These are phyloP conservation scores for Cheilosia urbana DNA, from an alignment of 2,888 invertebrate genomes.

Conservation along the genomic window DNA sequence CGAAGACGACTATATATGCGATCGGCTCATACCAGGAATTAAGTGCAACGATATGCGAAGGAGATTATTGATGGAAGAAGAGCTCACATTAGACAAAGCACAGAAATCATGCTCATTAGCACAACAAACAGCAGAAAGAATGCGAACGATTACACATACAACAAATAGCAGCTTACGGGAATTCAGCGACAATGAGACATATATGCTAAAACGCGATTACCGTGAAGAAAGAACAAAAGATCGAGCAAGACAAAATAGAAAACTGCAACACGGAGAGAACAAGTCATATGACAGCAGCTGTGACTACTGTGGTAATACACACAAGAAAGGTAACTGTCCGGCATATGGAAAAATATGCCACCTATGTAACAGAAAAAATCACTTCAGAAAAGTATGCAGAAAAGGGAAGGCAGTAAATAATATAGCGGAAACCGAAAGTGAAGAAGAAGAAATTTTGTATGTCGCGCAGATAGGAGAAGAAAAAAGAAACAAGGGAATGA, in stretches of 20 bases:
- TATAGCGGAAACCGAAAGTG: slow-evolving; percentile 12
- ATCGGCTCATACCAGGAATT: slow-evolving; percentile 34
- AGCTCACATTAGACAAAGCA: background rate
- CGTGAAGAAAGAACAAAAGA: background rate
- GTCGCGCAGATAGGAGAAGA: slow-evolving; percentile 13
- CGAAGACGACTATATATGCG: slow-evolving; percentile 24
- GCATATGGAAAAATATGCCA: slow-evolving; percentile 4
- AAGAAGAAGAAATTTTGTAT: slow-evolving; percentile 19
- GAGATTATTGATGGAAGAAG: slow-evolving; percentile 17
- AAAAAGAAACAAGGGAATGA: slow-evolving; percentile 13
- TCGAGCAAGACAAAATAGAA: background rate
- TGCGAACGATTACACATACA: slow-evolving; percentile 17
- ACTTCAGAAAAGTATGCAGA: slow-evolving; percentile 33
- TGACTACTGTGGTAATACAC: slow-evolving; percentile 21
- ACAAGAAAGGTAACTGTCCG: slow-evolving; percentile 27
- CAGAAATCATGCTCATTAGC: background rate
- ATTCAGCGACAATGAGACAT: background rate
- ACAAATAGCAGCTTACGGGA: background rate
- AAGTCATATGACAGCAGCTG: slow-evolving; percentile 15
- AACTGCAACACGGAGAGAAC: slow-evolving; percentile 1
- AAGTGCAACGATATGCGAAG: slow-evolving; percentile 19
- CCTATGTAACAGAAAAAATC: slow-evolving; percentile 26
- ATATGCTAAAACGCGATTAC: background rate
- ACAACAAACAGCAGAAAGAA: slow-evolving; percentile 26
- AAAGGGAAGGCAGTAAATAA: slow-evolving; percentile 8